Percentiles rank a stretch among this genome's conserved stretches.
Evolutionary conservation across 2,888 invertebrate genomes (phyloP).

Genomic region (Panzeria rudis): DNA sequence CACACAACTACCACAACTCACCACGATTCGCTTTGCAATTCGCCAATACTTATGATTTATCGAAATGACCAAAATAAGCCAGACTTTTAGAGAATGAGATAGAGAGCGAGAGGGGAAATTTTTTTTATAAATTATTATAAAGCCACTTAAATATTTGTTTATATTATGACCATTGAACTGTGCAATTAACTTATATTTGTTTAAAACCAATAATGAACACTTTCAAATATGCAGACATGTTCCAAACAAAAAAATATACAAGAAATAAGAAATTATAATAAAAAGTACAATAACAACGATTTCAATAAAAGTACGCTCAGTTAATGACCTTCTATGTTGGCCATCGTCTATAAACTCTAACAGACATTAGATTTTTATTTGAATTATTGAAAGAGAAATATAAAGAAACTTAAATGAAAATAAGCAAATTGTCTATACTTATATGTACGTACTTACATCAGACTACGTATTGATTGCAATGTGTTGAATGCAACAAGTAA

Average conservation of each 20-base stretch:
- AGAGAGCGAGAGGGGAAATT: constrained; percentile 8
- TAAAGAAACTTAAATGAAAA: background rate
- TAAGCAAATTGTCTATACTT: constrained; percentile 30
- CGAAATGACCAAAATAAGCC: constrained; percentile 56
- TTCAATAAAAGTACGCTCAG: constrained; percentile 65
- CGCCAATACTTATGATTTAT: constrained; percentile 62
- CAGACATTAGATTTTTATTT: constrained; percentile 67
- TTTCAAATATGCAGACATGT: constrained; percentile 32
- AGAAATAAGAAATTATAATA: background rate
- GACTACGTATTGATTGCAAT: constrained; percentile 52
- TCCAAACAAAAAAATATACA: background rate
- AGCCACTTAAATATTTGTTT: constrained; percentile 57
- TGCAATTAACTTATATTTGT: constrained; percentile 70
- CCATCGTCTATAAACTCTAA: constrained; percentile 58
- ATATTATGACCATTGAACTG: constrained; percentile 65
- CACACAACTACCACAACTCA: constrained; percentile 3
- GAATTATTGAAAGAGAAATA: constrained; percentile 42
- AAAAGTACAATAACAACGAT: constrained; percentile 15
- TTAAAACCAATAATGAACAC: constrained; percentile 41
- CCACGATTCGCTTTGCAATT: constrained; percentile 22
- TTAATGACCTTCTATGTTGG: constrained; percentile 72
- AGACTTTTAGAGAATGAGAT: background rate
- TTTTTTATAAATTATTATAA: background rate
- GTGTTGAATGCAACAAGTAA: constrained; percentile 70
- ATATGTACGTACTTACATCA: constrained; percentile 22